Base-by-base conservation (phyloP, 1,140 invertebrate species). In the Drosophila grimshawi region DNA sequence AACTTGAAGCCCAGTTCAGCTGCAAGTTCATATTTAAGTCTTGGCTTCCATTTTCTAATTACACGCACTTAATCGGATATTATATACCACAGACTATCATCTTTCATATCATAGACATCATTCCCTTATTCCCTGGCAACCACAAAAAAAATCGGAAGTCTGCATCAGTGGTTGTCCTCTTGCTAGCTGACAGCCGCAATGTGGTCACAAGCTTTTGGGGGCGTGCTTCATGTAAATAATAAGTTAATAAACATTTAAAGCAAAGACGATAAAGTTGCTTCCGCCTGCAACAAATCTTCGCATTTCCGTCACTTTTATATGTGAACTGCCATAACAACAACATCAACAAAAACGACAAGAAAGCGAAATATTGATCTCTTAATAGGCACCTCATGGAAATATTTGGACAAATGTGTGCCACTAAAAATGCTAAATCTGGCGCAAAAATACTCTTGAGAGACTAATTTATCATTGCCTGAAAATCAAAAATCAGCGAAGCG, bases 241-340 rank as follows among this genome's bases (percentile, higher is more conserved):
- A 88, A 71, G 51, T 69, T 81, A 63, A 48, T 45, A 80, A 82
- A 53, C 76, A 80, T 82, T 83, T 72, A 63, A 74, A 53, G 62
- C 45, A 39, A 52, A 51, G 56, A 64, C 45, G 46, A 29, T 59
- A 52, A 32, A 30, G 69, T 69, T 56, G 85, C 85, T 88, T 88
- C 83, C 83, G 85, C 80, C 76, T 83, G 68, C 83, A 70, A 88
- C 85, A 85, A 88, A 88, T 88, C 85, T 89, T 81, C 10, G 46
- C 51, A 70, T 72, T 88, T 88, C 85, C 85, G 85, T 88, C 85
- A 88, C 78, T 67, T 88, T 88, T 65, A 88, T 82, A 85, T 88
- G 80, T 74, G 85, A 88, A 80, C 77, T 53, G 64, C 45, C 56
- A 66, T 33, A 60, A 61, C 41, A 48, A 45, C 11, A 70, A 41